A percentile compares a stretch with the other conserved stretches of the same genome.
phyloP scores from a whole-genome alignment of 2,888 invertebrate species.

The Vannuccia rotundouncinata region DNA sequence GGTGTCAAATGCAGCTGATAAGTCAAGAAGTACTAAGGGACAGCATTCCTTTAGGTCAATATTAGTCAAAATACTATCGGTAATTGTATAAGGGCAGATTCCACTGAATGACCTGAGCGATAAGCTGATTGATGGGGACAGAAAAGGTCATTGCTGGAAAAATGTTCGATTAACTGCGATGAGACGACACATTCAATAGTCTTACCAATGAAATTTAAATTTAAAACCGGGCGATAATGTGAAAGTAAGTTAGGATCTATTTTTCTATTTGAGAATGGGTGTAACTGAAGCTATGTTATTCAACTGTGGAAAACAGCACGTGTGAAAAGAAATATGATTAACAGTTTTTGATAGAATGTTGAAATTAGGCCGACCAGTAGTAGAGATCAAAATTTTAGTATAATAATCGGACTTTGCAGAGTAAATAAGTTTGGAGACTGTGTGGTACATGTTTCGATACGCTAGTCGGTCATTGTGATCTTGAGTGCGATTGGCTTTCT shows the following conservation, averaged over 20 bases:
- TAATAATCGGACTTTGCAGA: constrained; percentile 1
- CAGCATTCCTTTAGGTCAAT: not conserved
- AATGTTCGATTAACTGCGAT: constrained; percentile 1
- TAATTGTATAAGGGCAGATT: not conserved
- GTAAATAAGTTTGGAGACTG: constrained; percentile 3
- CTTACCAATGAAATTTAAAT: constrained; percentile 12
- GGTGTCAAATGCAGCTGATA: not conserved
- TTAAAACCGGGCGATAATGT: constrained; percentile 12
- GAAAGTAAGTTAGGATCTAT: constrained; percentile 5
- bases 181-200: not conserved
- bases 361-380: too few species aligned
- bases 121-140: constrained; percentile 14
- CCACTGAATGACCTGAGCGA: not conserved
- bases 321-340: constrained; percentile 8
- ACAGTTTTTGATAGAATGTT: too few species aligned
- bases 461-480: not conserved
- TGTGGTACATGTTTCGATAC: not conserved
- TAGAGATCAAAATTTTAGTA: not conserved
- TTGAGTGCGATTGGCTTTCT: constrained; percentile 14
- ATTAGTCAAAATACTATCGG: constrained; percentile 21
- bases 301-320: not conserved
- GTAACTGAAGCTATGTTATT: not conserved
- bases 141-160: not conserved
- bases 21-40: constrained; percentile 19
- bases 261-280: constrained; percentile 19